Conservation (phyloP, 2,888 invertebrate genomes). For the Asteroscopus sphinx region DNA sequence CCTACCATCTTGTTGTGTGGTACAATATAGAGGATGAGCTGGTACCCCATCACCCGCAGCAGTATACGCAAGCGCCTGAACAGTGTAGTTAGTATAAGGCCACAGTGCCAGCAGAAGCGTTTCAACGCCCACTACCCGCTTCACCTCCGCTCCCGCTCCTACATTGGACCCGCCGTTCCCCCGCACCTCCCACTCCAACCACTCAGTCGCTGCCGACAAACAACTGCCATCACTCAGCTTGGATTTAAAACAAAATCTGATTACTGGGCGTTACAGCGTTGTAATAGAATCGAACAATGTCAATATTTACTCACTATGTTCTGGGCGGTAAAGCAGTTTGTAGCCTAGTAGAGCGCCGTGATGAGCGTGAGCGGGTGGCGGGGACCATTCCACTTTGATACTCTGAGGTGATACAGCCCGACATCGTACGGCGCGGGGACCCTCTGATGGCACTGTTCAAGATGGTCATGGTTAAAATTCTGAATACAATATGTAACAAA, state of each 20-base stretch:
- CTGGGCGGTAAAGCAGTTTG: conserved; percentile 94
- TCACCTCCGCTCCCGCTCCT: conserved; percentile 91
- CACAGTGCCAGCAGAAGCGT: conserved; percentile 94
- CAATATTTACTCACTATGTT: conserved; percentile 81
- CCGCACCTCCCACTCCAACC: conserved; percentile 87
- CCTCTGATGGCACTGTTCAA: conserved; percentile 92
- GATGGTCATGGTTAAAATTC: conserved; percentile 6
- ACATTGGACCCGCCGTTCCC: conserved; percentile 69
- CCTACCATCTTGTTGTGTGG: conserved; percentile 96
- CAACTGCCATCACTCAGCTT: conserved; percentile 88
- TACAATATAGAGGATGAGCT: conserved; percentile 94
- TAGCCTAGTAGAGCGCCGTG: conserved; percentile 95
- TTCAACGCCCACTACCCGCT: conserved; percentile 94
- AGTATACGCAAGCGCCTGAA: conserved; percentile 95
- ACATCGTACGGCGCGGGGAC: conserved; percentile 93
- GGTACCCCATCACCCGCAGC: conserved; percentile 95
- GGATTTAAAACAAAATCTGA: conserved; percentile 64
- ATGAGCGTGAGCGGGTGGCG: conserved; percentile 92
- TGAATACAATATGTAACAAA: no score
- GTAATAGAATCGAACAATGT: conserved; percentile 35
- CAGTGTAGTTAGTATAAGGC: conserved; percentile 96
- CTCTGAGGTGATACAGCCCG: conserved; percentile 94
- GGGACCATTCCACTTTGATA: conserved; percentile 94
- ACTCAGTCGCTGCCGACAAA: conserved; percentile 87
- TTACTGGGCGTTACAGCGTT: conserved; percentile 28